Conservation (phyloP, 2,797 vertebrate species). For the Mormyrops boulengeri region DNA sequence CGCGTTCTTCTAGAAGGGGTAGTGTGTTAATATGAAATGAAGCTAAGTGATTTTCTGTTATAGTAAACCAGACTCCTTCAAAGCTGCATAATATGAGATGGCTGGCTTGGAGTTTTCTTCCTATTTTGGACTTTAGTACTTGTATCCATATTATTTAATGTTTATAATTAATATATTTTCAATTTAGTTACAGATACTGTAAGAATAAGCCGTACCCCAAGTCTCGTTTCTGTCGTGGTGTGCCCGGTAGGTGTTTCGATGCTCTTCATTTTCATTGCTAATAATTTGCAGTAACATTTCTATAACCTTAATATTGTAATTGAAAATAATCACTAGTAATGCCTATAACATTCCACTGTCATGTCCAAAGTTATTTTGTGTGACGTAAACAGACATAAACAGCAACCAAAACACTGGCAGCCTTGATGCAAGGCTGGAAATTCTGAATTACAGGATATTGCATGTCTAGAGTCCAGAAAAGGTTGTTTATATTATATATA, state of each 20-base stretch:
- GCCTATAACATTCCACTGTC: background rate
- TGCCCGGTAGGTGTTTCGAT: constrained; percentile 71
- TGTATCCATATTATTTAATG: background rate
- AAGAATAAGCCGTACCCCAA: constrained; percentile 95
- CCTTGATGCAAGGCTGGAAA: background rate
- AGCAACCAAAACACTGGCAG: background rate
- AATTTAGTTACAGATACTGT: constrained; percentile 81
- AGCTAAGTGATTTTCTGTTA: background rate
- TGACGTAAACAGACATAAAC: background rate
- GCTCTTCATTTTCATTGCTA: background rate
- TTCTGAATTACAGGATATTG: background rate
- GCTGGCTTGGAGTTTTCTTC: background rate
- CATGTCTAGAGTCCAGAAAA: background rate
- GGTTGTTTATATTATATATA: background rate
- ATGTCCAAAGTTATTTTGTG: background rate
- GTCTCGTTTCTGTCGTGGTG: constrained; percentile 88
- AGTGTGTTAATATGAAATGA: background rate
- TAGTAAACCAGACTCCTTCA: background rate
- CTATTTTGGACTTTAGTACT: background rate
- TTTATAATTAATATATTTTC: background rate
- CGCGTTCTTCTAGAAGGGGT: background rate
- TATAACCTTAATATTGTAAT: constrained; percentile 43
- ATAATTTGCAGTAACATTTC: background rate
- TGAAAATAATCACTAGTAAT: background rate
- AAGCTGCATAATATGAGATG: background rate